Evolutionary conservation across 1,140 invertebrate species (phyloP), one percentile per base, ranked within the genome.

Genomic region (Arion vulgaris): DNA sequence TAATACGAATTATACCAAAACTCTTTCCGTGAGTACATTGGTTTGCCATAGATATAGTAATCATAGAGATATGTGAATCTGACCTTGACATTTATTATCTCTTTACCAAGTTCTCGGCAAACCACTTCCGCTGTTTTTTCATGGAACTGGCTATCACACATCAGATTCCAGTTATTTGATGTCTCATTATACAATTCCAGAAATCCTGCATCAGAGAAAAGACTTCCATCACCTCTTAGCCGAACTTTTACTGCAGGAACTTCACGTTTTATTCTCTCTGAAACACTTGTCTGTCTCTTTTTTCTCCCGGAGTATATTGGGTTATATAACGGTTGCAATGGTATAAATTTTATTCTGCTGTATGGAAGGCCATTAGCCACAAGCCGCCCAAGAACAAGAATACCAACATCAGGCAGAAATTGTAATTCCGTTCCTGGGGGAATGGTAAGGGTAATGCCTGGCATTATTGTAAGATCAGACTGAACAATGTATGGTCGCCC

Each of bases 391-490:
- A 99, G 93, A 9, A 99, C 98, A 17, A 99, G 93, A 84, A 99
- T 98, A 0, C 98, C 98, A 85, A 99, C 97, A 93, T 98, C 98
- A 2, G 98, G 97, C 72, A 95, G 95, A 92, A 99, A 99, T 93
- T 99, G 97, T 89, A 99, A 93, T 2, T 95, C 94, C 0, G 98
- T 98, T 11, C 98, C 98, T 5, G 97, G 95, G 81, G 95, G 94
- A 82, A 99, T 97, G 0, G 95, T 95, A 2, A 99, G 92, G 2
- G 95, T 97, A 0, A 95, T 93, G 23, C 91, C 95, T 0, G 98
- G 98, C 98, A 99, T 99, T 0, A 99, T 95, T 0, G 98, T 99
- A 5, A 99, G 94, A 92, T 99, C 99, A 0, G 96, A 95, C 85
- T 94, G 93, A n/a, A 99, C 94, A 15, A 96, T 90, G 88, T 98